Base-by-base conservation (phyloP, 2,113 vertebrate genomes). In the Steatornis caripensis region DNA sequence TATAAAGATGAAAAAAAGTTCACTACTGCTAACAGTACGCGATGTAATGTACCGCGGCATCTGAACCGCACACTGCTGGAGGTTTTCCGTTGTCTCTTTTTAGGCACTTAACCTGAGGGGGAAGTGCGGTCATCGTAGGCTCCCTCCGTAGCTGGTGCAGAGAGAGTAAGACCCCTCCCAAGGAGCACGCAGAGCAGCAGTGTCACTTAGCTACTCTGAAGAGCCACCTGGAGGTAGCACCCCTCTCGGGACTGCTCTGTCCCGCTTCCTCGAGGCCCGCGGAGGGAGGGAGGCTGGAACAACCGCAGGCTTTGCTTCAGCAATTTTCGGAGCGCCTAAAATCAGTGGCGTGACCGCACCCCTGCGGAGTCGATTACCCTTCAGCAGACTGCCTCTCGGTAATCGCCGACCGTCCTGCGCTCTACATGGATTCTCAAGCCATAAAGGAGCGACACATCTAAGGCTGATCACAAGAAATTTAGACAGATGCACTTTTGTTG, bases 21-120 rank as follows among this genome's bases (percentile, higher is more conserved):
- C 30, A 36, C 24, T n/a, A 29, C 14, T 43, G 49, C 21, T 57
- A 48, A 39, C 53, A 20, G 19, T 16, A n/a, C n/a, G n/a, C n/a
- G n/a, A 9, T 4, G 9, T 17, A 27, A 65, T 4, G n/a, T 23
- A n/a, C n/a, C n/a, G n/a, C n/a, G n/a, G 32, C 12, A 6, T 5
- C 21, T 30, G 30, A 66, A 15, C 13, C 2, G 2, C 53, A 20
- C 13, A 1, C 29, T n/a, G 1, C 1, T 4, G 45, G 48, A 62
- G 49, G 36, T 20, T 45, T 45, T 46, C 34, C 6, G 12, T 23
- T 45, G 12, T 41, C 29, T 45, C 14, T 2, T 57, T 45, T 57
- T 8, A 58, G 70, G 23, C 19, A 7, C 23, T 49, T 23, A n/a
- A 54, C 41, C 39, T 54, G 3, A 27, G 39, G 8, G n/a, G 22